Conservation (phyloP, 2,113 vertebrate genomes). For the Xenopus laevis region DNA sequence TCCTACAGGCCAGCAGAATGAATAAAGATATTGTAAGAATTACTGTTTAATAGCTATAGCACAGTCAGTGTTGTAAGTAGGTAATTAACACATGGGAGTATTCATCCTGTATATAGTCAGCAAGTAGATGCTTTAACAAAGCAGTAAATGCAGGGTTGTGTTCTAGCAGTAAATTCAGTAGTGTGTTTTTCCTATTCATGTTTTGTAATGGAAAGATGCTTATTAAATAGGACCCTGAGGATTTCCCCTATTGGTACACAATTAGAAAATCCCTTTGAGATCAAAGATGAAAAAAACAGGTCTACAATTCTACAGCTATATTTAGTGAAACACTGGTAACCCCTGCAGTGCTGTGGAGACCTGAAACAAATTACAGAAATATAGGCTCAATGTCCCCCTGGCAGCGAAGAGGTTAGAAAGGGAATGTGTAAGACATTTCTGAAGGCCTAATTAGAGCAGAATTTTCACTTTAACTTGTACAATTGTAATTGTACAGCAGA, state of each 20-base stretch:
- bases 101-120: no score
- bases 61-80: slow-evolving; percentile 25
- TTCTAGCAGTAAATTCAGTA: background rate
- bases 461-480: background rate
- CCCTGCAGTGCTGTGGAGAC: slow-evolving; percentile 31
- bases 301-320: slow-evolving; percentile 35
- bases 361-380: slow-evolving; percentile 2
- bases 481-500: background rate
- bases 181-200: slow-evolving; percentile 15
- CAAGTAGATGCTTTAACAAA: slow-evolving; percentile 5
- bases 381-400: background rate
- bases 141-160: slow-evolving; percentile 19
- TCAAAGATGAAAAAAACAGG: slow-evolving; percentile 41
- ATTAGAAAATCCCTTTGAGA: slow-evolving; percentile 44
- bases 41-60: background rate
- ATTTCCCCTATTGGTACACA: slow-evolving; percentile 46
- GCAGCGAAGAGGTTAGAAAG: background rate
- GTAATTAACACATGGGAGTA: slow-evolving; percentile 49
- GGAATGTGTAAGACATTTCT: background rate
- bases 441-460: background rate
- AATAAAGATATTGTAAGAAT: no score
- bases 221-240: slow-evolving; percentile 47
- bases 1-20: no score
- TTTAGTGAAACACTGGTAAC: slow-evolving; percentile 29
- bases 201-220: slow-evolving; percentile 36